phyloP scores from a whole-genome alignment of 2,113 vertebrate species.

The Nasalis larvatus region DNA sequence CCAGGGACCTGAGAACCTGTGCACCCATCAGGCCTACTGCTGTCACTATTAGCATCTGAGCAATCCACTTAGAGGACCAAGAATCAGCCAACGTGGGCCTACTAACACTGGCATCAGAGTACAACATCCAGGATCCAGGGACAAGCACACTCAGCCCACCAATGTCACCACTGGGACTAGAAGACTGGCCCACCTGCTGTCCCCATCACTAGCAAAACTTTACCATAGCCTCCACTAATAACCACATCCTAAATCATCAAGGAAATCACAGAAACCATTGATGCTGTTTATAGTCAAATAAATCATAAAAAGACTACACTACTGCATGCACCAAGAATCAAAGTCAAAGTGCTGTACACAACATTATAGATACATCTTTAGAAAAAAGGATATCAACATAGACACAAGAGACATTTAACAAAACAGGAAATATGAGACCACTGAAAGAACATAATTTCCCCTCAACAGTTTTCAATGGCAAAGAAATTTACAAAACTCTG shows the following conservation, averaged over 20 bases:
- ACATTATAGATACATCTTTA: background rate
- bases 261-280: background rate
- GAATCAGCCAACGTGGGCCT: background rate
- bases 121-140: background rate
- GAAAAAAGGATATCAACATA: background rate
- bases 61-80: background rate
- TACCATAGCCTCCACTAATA: background rate
- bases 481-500: background rate
- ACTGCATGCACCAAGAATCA: background rate
- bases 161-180: background rate
- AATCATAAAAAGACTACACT: background rate
- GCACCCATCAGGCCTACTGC: background rate
- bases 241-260: background rate
- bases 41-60: background rate
- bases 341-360: background rate
- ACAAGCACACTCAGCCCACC: background rate
- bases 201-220: background rate
- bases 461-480: background rate
- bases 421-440: background rate
- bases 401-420: background rate
- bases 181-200: background rate
- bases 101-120: background rate
- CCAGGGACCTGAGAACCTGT: background rate
- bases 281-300: no score
- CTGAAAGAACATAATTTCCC: background rate